Base-by-base conservation (phyloP, 2,797 vertebrate species). In the Spinibarbus caldwelli region DNA sequence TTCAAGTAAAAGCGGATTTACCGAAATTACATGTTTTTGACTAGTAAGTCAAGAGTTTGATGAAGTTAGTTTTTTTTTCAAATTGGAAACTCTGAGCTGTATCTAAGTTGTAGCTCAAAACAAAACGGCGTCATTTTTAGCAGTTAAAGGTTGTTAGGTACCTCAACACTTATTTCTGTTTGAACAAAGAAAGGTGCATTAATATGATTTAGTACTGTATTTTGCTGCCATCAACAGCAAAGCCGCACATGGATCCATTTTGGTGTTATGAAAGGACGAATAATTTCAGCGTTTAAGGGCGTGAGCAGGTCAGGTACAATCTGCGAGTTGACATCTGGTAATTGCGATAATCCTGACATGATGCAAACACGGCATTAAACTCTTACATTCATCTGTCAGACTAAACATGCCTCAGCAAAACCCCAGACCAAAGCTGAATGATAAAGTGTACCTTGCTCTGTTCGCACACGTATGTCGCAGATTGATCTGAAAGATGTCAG, bases 191-290 rank as follows among this genome's bases (percentile, higher is more conserved):
- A 31, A 66, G 17, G 31, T 66, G 15, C 3, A 38, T 43, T 62
- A 26, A 41, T 78, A 19, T 78, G 57, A 78, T 62, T 41, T 41
- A 38, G 31, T 41, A 62, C 14, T 59, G n/a, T 45, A 26, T 78
- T 64, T 78, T 78, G 14, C 57, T 78, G 57, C 57, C 57, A 64
- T 43, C 34, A 62, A 31, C 26, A 77, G n/a, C 49, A 79, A 79
- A 47, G 26, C 57, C 36, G 14, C 57, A 64, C 26, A 34, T 66
- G 26, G 9, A 64, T 62, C 5, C 1, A 29, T 45, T 78, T 49
- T 57, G 12, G 14, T 77, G 34, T 59, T 57, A 9, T 77, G 75
- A 26, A n/a, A 26, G 52, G 54, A 77, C 4, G 0, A 75, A 75
- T 52, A 10, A 1, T 75, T 75, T 34, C 71, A 31, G 45, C 54